Evolutionary conservation across 2,888 invertebrate species (phyloP), one percentile per base, ranked within the genome.

Genomic region (Ichneumoninae sp.): DNA sequence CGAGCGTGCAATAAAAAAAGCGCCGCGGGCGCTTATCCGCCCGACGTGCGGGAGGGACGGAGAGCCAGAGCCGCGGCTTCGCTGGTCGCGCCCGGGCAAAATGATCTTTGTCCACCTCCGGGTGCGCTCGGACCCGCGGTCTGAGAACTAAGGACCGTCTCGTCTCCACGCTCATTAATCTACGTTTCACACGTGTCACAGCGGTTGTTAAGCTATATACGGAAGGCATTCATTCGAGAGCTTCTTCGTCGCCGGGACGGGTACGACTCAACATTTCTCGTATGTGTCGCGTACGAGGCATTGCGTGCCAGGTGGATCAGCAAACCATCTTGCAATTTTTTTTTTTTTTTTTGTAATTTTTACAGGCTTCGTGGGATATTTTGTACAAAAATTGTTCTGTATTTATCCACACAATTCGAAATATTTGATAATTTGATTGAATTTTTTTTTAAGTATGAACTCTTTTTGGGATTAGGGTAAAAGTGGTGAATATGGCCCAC

Each of bases 121-220:
- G 10, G 33, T 30, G 63, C 30, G 22, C 50, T 44, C 47, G 26
- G 47, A 30, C 7, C 16, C 60, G 69, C 54, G 63, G 70, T 76
- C 73, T 73, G 57, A 73, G 73, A 83, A 83, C 73, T 22, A 26
- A 54, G 70, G 77, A 74, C 30, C 54, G n/a, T 36, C 57, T 36
- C 69, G 71, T 80, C 83, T 88, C 78, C 71, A 57, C 79, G 73
- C 87, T 85, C 89, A 88, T 89, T 89, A 89, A 89, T 90, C 88
- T 88, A 86, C 80, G 88, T 89, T 90, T 89, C 88, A 89, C 88
- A 88, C 88, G 85, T 88, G 88, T 89, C 89, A 88, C 63, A 33
- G 16, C 33, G 63, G 30, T 33, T 33, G 63, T 63, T 63, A 16
- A 63, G 63, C 63, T 63, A 33, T 33, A 33, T 63, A 63, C 63